Evolutionary conservation across 2,888 invertebrate species (phyloP).

Genomic region (Torymus aiolomorphi): DNA sequence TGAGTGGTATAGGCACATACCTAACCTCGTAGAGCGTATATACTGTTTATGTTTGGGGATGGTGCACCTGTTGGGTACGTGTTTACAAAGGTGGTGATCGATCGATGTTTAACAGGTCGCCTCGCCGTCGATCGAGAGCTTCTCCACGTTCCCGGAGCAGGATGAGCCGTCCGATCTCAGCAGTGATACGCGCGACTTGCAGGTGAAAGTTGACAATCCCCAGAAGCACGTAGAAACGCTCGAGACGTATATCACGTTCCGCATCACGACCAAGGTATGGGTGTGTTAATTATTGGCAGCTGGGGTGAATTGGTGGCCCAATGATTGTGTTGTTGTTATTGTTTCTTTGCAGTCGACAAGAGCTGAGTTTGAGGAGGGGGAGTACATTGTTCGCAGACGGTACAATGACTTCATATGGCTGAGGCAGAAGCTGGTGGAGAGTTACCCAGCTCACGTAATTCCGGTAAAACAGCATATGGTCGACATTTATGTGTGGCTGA

Average conservation of each 20-base stretch:
- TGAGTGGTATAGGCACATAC: slow-evolving; percentile 52
- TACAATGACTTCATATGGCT: slow-evolving; percentile 87
- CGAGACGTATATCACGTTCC: slow-evolving; percentile 84
- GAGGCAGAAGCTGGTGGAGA: slow-evolving; percentile 80
- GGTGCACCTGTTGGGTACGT: neutral
- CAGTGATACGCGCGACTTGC: slow-evolving; percentile 78
- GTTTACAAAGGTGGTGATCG: slow-evolving; percentile 5
- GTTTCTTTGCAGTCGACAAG: slow-evolving; percentile 77
- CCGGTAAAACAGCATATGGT: slow-evolving; percentile 78
- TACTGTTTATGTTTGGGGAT: neutral
- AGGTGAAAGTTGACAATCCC: slow-evolving; percentile 83
- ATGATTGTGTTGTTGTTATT: neutral
- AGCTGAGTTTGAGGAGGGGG: slow-evolving; percentile 80
- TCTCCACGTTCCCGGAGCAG: slow-evolving; percentile 79
- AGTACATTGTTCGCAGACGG: slow-evolving; percentile 81
- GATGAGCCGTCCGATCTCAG: slow-evolving; percentile 79
- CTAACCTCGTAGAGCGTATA: too few species aligned
- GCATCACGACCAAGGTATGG: slow-evolving; percentile 81
- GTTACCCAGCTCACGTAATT: slow-evolving; percentile 82
- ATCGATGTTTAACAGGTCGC: slow-evolving; percentile 74
- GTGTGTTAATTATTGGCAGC: neutral
- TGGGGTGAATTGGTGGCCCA: neutral
- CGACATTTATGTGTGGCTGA: neutral
- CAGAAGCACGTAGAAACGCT: slow-evolving; percentile 84
- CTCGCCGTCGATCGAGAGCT: slow-evolving; percentile 80